Percentiles rank a stretch among this genome's conserved stretches.
Evolutionary conservation across 2,113 vertebrate genomes (phyloP).

Genomic region (Anser cygnoides): DNA sequence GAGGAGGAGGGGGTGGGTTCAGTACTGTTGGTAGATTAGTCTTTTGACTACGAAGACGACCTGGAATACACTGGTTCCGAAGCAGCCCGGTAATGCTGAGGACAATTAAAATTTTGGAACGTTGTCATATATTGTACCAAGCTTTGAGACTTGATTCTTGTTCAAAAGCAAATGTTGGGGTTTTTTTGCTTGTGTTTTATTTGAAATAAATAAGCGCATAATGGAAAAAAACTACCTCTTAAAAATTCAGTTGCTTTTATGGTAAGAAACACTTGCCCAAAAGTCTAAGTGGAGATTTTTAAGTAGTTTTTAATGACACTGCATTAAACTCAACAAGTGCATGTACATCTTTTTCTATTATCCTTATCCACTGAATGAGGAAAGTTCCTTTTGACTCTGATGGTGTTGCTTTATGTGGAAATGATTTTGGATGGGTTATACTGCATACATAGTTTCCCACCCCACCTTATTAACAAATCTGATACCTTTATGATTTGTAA

Average conservation of each 20-base stretch:
- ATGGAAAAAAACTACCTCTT: conserved; percentile 84
- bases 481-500: conserved; percentile 27
- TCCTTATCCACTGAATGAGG: conserved; percentile 41
- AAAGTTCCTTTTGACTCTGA: neutral
- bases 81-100: conserved; percentile 53
- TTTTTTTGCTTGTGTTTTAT: conserved; percentile 67
- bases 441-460: neutral
- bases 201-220: conserved; percentile 79
- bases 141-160: conserved; percentile 69
- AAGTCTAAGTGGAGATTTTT: conserved; percentile 31
- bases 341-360: conserved; percentile 50
- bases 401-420: conserved; percentile 4
- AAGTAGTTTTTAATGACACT: conserved; percentile 61
- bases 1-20: conserved; percentile 90
- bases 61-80: conserved; percentile 72
- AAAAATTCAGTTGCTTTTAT: conserved; percentile 76
- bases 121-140: conserved; percentile 60
- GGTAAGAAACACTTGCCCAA: conserved; percentile 65
- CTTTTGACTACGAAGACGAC: conserved; percentile 81
- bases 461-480: conserved; percentile 40
- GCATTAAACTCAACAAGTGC: conserved; percentile 58
- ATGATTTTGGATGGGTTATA: neutral
- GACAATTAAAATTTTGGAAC: conserved; percentile 72
- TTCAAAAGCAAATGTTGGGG: conserved; percentile 65
- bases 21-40: conserved; percentile 93